A percentile compares a stretch with the other conserved stretches of the same genome.
These are phyloP conservation scores for Parambassis ranga DNA, from an alignment of 2,797 vertebrate genomes.

Conservation along the genomic window DNA sequence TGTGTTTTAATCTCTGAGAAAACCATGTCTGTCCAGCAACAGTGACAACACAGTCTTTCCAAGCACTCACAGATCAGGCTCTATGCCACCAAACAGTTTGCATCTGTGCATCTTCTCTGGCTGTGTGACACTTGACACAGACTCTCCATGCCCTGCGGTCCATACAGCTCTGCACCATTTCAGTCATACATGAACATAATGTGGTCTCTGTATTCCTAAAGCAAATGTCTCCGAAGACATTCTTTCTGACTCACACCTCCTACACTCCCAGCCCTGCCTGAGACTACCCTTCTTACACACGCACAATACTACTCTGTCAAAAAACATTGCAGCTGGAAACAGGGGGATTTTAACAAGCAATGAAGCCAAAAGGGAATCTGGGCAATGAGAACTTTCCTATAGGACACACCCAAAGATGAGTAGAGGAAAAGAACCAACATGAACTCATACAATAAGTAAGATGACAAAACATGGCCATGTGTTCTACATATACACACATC, in stretches of 20 bases:
- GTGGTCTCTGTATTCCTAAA: constrained; percentile 61
- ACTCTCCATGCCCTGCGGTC: constrained; percentile 36
- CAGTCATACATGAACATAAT: constrained; percentile 58
- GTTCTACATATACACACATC: not conserved
- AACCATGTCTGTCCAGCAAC: constrained; percentile 11
- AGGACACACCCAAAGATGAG: constrained; percentile 59
- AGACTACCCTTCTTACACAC: constrained; percentile 44
- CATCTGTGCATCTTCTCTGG: constrained; percentile 30
- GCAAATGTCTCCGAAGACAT: constrained; percentile 62
- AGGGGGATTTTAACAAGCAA: constrained; percentile 44
- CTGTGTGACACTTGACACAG: constrained; percentile 35
- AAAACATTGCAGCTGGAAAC: constrained; percentile 42
- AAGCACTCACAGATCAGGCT: constrained; percentile 24
- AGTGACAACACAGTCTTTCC: constrained; percentile 10
- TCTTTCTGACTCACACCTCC: constrained; percentile 73
- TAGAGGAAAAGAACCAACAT: constrained; percentile 12
- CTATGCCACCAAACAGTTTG: constrained; percentile 38
- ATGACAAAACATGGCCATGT: not conserved
- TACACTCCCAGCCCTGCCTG: constrained; percentile 63
- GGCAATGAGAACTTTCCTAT: constrained; percentile 47
- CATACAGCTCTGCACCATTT: constrained; percentile 21
- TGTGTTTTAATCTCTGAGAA: not conserved
- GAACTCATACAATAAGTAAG: not conserved
- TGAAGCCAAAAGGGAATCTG: constrained; percentile 49
- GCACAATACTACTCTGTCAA: constrained; percentile 63